phyloP scores from a whole-genome alignment of 1,140 invertebrate species.

The Argopecten irradians region DNA sequence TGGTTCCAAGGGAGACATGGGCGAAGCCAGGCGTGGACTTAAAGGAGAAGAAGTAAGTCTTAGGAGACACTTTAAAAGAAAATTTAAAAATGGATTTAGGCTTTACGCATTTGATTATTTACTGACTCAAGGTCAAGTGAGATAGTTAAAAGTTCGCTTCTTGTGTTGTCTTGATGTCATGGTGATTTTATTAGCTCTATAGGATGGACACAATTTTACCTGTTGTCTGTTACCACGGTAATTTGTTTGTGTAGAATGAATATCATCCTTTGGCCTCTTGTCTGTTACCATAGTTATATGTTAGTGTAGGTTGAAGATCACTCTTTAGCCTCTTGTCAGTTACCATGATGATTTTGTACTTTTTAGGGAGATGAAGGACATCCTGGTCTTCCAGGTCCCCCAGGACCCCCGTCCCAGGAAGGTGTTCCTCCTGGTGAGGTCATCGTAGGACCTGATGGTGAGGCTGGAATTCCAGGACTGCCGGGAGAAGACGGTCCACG shows the following conservation, averaged over 20 bases:
- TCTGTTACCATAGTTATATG: background rate
- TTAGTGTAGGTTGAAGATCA: no score
- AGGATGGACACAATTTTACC: no score
- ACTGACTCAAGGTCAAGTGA: no score
- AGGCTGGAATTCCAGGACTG: slow-evolving; percentile 34
- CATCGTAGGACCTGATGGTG: slow-evolving; percentile 26
- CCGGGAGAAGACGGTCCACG: slow-evolving; percentile 29
- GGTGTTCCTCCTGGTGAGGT: background rate
- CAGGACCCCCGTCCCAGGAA: background rate
- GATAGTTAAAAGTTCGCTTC: background rate
- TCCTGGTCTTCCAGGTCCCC: slow-evolving; percentile 1
- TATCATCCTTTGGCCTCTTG: no score
- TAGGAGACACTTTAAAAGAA: background rate
- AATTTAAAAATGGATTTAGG: background rate
- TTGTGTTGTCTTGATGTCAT: background rate
- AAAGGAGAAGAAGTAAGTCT: slow-evolving; percentile 13
- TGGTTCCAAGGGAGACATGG: slow-evolving; percentile 31
- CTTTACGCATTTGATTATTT: no score
- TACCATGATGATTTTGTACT: background rate
- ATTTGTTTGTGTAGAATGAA: background rate
- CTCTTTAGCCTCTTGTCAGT: background rate
- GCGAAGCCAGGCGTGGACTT: background rate
- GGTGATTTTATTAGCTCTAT: background rate
- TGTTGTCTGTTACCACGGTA: background rate
- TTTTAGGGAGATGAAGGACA: slow-evolving; percentile 3